Base-by-base conservation (phyloP, 64 coral and sea anemone genomes). In the Pocillopora damicornis region DNA sequence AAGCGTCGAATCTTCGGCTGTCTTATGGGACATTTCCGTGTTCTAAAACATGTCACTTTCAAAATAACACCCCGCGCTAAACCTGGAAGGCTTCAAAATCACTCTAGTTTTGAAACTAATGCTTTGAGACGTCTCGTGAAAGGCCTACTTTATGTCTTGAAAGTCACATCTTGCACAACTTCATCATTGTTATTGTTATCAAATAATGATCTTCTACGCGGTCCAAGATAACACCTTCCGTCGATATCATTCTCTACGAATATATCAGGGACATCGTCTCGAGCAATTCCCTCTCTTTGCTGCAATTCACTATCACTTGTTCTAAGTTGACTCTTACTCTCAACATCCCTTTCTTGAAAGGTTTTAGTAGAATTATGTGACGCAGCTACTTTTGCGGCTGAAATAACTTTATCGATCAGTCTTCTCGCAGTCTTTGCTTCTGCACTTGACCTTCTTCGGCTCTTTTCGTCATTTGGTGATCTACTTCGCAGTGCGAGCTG, bases 211-310 rank as follows among this genome's bases (percentile, higher is more conserved):
- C 15, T 85, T n/a, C 38, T 67, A 45, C 81, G 81, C 57, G 81
- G 64, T 20, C 81, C 81, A 42, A 85, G 38, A 35, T 85, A 85
- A 85, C 81, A 85, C 0, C 69, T 36, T 42, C 81, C 81, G 72
- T 85, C 81, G 15, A 85, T 57, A 85, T 85, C 81, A 85, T 22
- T 85, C 20, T 85, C 81, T 9, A 85, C 35, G 68, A 72, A 85
- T 11, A 85, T 58, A 36, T 85, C 81, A 72, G 81, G 81, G 56
- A 56, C 64, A 85, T 72, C 38, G 2, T 85, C 20, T 13, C 37
- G 18, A 1, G 58, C 38, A 22, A 58, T 5, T 56, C 2, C 25
- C 58, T 45, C 38, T 58, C 25, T 73, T 2, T 20, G 65, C 57
- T 34, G 20, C 37, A 42, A 57, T 34, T 85, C 68, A 77, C 9